These are phyloP conservation scores for Aphrophora alni DNA, from an alignment of 2,888 invertebrate species.

Conservation along the genomic window DNA sequence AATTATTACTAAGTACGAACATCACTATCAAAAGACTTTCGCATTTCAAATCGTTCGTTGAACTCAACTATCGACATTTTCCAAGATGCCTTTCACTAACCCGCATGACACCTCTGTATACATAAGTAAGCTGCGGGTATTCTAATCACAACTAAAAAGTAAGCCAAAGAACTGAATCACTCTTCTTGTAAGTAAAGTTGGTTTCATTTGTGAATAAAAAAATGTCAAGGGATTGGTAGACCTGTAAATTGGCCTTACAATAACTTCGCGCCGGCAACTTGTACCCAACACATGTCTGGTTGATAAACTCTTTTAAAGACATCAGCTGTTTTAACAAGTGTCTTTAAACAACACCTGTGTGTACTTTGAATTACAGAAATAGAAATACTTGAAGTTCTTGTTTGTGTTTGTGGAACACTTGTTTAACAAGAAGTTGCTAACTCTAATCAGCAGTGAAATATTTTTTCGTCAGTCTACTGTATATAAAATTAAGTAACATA, in stretches of 20 bases:
- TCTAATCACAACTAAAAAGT: neutral
- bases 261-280: neutral
- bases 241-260: neutral
- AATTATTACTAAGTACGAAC: no score
- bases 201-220: no score
- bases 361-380: slow-evolving; percentile 21
- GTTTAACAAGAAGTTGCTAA: no score
- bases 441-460: no score
- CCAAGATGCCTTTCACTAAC: neutral
- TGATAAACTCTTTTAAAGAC: neutral
- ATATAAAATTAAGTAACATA: no score
- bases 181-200: neutral
- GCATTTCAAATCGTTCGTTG: neutral
- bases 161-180: neutral
- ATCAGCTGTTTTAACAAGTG: slow-evolving; percentile 16
- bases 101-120: neutral
- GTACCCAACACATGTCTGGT: neutral
- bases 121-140: neutral
- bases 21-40: neutral
- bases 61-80: neutral
- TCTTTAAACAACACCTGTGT: slow-evolving; percentile 21
- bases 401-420: neutral
- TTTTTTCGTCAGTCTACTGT: no score
- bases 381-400: neutral
- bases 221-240: no score